Conservation (phyloP, 2,113 vertebrate genomes). For the Aegithalos caudatus region DNA sequence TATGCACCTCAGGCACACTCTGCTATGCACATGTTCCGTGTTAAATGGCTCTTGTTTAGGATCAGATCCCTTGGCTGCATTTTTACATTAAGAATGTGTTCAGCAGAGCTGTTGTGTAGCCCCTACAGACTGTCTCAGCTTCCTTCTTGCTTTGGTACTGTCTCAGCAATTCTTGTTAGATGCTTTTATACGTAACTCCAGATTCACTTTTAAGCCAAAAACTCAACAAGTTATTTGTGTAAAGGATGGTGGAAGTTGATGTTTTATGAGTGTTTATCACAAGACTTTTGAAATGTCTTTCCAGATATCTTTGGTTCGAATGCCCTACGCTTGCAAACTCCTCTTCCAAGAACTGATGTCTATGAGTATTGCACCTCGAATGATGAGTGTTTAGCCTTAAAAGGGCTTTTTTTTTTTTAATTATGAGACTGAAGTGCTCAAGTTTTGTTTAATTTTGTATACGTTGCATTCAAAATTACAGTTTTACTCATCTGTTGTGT, state of each 20-base stretch:
- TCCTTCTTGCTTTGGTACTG: neutral
- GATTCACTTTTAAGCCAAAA: neutral
- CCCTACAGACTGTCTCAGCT: neutral
- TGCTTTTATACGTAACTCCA: neutral
- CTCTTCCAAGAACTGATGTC: conserved; percentile 98
- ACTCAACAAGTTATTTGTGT: neutral
- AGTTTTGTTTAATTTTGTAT: neutral
- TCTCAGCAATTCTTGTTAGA: neutral
- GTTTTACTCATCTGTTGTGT: conserved; percentile 15
- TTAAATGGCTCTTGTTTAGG: neutral
- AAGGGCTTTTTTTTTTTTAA: neutral
- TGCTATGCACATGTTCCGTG: neutral
- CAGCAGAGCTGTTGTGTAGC: neutral
- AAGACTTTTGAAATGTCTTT: conserved; percentile 1
- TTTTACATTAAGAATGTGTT: neutral
- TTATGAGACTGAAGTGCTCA: neutral
- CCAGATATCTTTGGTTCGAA: conserved; percentile 94
- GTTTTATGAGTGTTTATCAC: neutral
- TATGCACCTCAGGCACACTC: neutral
- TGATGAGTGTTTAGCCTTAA: conserved; percentile 84
- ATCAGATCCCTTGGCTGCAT: neutral
- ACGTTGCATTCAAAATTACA: neutral
- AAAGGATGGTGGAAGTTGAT: neutral
- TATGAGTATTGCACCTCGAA: conserved; percentile 98
- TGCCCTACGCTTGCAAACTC: conserved; percentile 98